phyloP scores from a whole-genome alignment of 1,140 invertebrate genomes.

The Eubasilissa regina region DNA sequence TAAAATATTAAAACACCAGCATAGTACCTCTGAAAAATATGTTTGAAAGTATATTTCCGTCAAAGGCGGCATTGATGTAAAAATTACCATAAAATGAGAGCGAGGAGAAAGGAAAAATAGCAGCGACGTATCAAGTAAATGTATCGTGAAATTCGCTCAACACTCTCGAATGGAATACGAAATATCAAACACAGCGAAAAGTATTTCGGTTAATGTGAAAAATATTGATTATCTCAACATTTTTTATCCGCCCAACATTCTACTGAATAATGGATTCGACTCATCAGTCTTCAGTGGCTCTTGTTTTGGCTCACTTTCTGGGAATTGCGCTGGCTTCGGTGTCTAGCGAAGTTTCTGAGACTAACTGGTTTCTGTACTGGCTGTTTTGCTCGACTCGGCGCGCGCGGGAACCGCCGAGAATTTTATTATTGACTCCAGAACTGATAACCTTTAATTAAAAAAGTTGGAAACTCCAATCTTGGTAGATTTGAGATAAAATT shows the following conservation, averaged over 20 bases:
- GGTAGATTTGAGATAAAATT: too few species aligned
- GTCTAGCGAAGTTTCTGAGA: neutral
- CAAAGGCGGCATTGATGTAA: conserved; percentile 37
- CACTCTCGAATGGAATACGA: conserved; percentile 29
- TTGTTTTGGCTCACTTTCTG: neutral
- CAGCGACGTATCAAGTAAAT: conserved; percentile 44
- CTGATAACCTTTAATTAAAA: too few species aligned
- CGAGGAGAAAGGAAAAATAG: conserved; percentile 18
- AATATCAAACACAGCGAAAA: conserved; percentile 22
- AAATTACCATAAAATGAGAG: conserved; percentile 42
- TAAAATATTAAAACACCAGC: conserved; percentile 6
- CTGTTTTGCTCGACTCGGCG: neutral
- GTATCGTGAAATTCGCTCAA: conserved; percentile 43
- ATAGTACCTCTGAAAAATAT: conserved; percentile 15
- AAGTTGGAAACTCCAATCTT: too few species aligned
- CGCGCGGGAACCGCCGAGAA: neutral
- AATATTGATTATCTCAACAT: conserved; percentile 36
- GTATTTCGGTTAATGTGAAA: conserved; percentile 42
- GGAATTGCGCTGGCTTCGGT: neutral
- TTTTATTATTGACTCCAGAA: too few species aligned
- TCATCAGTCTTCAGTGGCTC: conserved; percentile 11
- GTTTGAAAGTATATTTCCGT: conserved; percentile 38
- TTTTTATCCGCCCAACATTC: conserved; percentile 6
- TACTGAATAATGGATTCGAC: conserved; percentile 34
- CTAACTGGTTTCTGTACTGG: neutral